These are phyloP conservation scores for Plagiodera versicolora DNA, from an alignment of 2,888 invertebrate species.

Conservation along the genomic window DNA sequence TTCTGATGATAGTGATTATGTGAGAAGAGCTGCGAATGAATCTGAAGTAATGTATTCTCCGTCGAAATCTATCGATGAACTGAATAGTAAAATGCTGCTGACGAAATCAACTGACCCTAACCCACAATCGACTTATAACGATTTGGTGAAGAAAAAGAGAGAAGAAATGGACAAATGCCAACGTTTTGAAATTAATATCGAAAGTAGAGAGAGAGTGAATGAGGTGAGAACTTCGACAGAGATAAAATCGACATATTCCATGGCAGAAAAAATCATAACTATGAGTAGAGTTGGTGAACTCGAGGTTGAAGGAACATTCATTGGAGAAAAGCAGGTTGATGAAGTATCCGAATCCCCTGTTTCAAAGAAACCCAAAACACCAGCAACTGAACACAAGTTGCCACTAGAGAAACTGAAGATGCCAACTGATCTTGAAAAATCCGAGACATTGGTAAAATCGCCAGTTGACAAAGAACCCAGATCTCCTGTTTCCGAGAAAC, in stretches of 20 bases:
- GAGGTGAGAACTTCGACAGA: slow-evolving; percentile 4
- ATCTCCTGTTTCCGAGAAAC: too few species aligned
- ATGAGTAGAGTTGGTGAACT: not conserved
- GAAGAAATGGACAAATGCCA: not conserved
- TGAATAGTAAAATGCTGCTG: too few species aligned
- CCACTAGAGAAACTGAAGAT: not conserved
- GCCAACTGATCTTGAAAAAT: too few species aligned
- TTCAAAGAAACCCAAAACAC: too few species aligned
- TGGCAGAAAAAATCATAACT: slow-evolving; percentile 12
- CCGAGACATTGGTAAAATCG: too few species aligned
- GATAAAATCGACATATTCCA: slow-evolving; percentile 15
- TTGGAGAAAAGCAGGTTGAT: too few species aligned
- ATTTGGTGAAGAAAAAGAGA: not conserved
- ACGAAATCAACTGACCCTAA: not conserved
- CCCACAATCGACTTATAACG: slow-evolving; percentile 4
- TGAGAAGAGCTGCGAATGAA: slow-evolving; percentile 38
- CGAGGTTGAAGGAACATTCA: too few species aligned
- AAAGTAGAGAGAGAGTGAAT: slow-evolving; percentile 15
- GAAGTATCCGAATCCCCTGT: not conserved
- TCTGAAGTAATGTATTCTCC: not conserved
- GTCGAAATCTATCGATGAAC: too few species aligned
- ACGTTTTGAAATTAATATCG: slow-evolving; percentile 11
- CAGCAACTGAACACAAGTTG: too few species aligned
- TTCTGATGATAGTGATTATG: slow-evolving; percentile 39
- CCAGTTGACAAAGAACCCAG: too few species aligned